A percentile compares a stretch with the other conserved stretches of the same genome.
Conservation (phyloP, 2,113 vertebrate species). For the Pterocles orientalis region DNA sequence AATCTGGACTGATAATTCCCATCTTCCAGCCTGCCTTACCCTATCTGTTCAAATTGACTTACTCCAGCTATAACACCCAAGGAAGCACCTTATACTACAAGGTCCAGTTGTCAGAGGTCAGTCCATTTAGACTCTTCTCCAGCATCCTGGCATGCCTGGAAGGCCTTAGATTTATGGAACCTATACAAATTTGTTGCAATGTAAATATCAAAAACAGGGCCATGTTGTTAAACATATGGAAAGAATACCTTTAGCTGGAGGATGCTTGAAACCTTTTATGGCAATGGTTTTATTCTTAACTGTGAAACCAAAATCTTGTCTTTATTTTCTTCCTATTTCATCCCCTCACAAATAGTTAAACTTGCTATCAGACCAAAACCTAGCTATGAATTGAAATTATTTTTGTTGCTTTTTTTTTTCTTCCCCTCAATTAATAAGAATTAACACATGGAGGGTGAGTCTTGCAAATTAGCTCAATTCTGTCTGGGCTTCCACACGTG, state of each 20-base stretch:
- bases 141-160: not conserved
- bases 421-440: not conserved
- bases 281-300: not conserved
- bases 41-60: slow-evolving; percentile 15
- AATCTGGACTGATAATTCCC: slow-evolving; percentile 47
- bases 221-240: not conserved
- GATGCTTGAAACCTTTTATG: not conserved
- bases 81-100: not conserved
- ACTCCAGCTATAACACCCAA: not conserved
- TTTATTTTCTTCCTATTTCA: not conserved
- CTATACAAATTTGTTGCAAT: not conserved
- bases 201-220: not conserved
- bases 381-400: not conserved
- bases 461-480: not conserved
- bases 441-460: not conserved
- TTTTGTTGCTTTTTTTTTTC: not conserved
- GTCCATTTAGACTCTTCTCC: not conserved
- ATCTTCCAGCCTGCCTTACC: not conserved
- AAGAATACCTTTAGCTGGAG: not conserved
- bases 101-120: not conserved
- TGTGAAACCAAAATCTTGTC: not conserved
- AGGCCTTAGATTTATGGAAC: not conserved
- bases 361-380: not conserved
- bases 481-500: not conserved
- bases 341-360: not conserved